Base-by-base conservation (phyloP, 2,113 vertebrate species). In the Anhinga rufa region DNA sequence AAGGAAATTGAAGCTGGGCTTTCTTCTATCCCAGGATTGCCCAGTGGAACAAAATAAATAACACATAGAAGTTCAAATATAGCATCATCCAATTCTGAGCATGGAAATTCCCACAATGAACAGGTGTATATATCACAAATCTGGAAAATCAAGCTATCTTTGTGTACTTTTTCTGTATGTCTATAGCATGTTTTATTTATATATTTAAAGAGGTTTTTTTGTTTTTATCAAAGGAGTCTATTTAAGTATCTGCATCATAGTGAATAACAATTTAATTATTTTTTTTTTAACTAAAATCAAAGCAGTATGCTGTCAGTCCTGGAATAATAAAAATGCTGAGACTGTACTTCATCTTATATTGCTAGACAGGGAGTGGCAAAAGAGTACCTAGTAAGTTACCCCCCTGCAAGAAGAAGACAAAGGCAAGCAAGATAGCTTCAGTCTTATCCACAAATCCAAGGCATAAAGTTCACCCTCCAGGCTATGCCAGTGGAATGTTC, bases 11-110 rank as follows among this genome's bases (percentile, higher is more conserved):
- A 57, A 92, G 12, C 17, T 91, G 52, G 42, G 44, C 34, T 92
- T 95, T 74, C 7, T 88, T 94, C 60, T 86, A 42, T 66, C 64
- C 60, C 32, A 85, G 52, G 46, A 88, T 72, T 88, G 60, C 71
- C 79, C 70, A 88, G 38, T 77, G 69, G 78, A 91, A 68, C 52
- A 93, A 96, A 89, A 96, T 84, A 81, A 97, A 88, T 32, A 61
- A 61, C 16, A 9, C 70, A 94, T 2, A 93, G 68, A 71, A 94
- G 86, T 82, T 66, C 66, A 95, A 85, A 79, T 70, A 92, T 65
- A 94, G 84, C n/a, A 57, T 60, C 91, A 96, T 78, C 16, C 25
- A 91, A 14, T 88, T 83, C 49, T 90, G 28, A 36, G 55, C 40
- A 77, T 49, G 29, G 17, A 66, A 71, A 66, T 65, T 92, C 31